Base-by-base conservation (phyloP, 1,140 invertebrate species). In the Idris sp. region DNA sequence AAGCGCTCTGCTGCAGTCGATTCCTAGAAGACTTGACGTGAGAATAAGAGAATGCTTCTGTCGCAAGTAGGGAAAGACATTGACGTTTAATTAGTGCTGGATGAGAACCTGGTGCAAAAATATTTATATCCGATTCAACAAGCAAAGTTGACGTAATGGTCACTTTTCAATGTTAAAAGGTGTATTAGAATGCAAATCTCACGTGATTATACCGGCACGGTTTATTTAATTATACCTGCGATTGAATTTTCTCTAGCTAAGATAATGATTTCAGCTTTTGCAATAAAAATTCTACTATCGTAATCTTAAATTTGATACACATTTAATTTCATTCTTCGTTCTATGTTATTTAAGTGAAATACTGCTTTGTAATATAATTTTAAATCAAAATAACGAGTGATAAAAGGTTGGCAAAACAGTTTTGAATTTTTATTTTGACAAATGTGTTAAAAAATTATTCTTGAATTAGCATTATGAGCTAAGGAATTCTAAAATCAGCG, bases 11-110 rank as follows among this genome's bases (percentile, higher is more conserved):
- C 6, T 28, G 35, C 46, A 25, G 31, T 38, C 19, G 41, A 26
- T 71, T 71, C 65, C 8, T 36, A 38, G 44, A 64, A 43, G 38
- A 13, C 31, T 31, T 15, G 40, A 65, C 54, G 69, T 73, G 69
- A 73, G 69, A 73, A 73, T 54, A 54, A 51, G 44, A 44, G 41
- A 72, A 64, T 38, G 40, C 49, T 46, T 46, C 46, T 35, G 49
- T 48, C 51, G 64, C 41, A 33, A 30, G 38, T 11, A 7, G 14
- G 33, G 9, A 49, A 46, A 35, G 36, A 56, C 43, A 71, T 61
- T 54, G 54, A 25, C 30, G 40, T 16, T 31, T 10, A 33, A 71
- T 71, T 25, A 28, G 48, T 43, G 44, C 10, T 26, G 8, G 30
- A 36, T 28, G 44, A 22, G 26, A 28, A 13, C 33, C 36, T 43